Conservation (phyloP, 2,888 invertebrate species). For the Acanthosepion lycidas region DNA sequence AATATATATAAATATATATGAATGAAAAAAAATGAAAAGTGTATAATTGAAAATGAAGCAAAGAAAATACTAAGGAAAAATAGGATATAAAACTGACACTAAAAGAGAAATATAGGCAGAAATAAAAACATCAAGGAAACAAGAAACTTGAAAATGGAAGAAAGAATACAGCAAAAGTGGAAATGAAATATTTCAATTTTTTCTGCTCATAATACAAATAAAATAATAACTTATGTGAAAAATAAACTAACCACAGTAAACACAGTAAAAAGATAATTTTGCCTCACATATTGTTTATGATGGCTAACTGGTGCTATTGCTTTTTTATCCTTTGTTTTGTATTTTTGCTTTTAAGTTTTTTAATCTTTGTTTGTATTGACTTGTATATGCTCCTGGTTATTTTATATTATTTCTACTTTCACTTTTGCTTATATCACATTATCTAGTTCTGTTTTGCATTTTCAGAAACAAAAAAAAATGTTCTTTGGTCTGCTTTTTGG, state of each 20-base stretch:
- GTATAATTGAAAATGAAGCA: too few relatives aligned
- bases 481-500: not conserved
- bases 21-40: too few relatives aligned
- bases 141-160: too few relatives aligned
- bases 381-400: not conserved
- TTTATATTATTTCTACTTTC: not conserved
- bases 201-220: not conserved
- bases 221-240: not conserved
- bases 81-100: too few relatives aligned
- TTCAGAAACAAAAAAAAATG: not conserved
- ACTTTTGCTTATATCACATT: not conserved
- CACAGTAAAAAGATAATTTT: not conserved
- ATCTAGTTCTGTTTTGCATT: not conserved
- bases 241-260: not conserved
- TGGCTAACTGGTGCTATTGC: not conserved
- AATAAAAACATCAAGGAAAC: too few relatives aligned
- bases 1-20: too few relatives aligned
- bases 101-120: too few relatives aligned
- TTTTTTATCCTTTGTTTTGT: too few relatives aligned
- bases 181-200: too few relatives aligned
- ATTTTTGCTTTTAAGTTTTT: not conserved
- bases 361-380: not conserved
- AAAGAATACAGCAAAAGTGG: too few relatives aligned
- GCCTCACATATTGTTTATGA: not conserved
- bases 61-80: too few relatives aligned